Percentiles rank a stretch among this genome's conserved stretches.
Evolutionary conservation across 2,113 vertebrate genomes (phyloP).

Genomic region (Dicrurus megarhynchus): DNA sequence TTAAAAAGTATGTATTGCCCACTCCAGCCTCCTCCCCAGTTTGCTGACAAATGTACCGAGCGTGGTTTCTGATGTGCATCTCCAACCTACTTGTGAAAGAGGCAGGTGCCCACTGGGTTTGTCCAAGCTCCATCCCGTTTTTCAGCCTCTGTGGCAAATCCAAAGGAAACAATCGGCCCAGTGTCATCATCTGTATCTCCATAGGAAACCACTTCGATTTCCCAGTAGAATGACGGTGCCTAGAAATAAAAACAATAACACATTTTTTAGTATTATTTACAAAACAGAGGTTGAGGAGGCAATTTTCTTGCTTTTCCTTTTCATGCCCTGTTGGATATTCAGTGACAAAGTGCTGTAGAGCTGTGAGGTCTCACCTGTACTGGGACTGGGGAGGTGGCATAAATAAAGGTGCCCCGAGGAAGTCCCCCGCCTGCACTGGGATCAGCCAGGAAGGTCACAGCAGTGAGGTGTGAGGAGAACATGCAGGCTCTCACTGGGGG

Average conservation of each 20-base stretch:
- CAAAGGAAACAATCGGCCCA: constrained; percentile 95
- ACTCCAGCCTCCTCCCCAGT: background rate
- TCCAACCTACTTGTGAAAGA: constrained; percentile 92
- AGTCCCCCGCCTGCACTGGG: constrained; percentile 95
- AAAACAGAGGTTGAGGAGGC: background rate
- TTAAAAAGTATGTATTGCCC: rapidly evolving
- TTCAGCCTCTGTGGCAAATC: constrained; percentile 96
- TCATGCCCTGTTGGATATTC: background rate
- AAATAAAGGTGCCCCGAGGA: constrained; percentile 95
- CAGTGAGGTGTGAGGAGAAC: constrained; percentile 94
- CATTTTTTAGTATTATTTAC: background rate
- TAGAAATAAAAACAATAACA: constrained; percentile 35
- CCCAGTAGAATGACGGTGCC: constrained; percentile 99
- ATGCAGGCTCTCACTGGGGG: constrained; percentile 97
- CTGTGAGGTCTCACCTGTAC: constrained; percentile 80
- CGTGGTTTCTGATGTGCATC: background rate
- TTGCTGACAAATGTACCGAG: background rate
- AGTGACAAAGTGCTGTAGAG: background rate
- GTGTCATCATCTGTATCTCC: constrained; percentile 97
- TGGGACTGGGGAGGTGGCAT: constrained; percentile 91
- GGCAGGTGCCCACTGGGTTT: constrained; percentile 96
- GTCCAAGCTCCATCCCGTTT: constrained; percentile 98
- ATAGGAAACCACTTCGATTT: constrained; percentile 96
- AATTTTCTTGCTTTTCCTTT: background rate
- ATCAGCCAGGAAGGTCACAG: constrained; percentile 95